Evolutionary conservation across 2,113 vertebrate genomes (phyloP).

Genomic region (Steatornis caripensis): DNA sequence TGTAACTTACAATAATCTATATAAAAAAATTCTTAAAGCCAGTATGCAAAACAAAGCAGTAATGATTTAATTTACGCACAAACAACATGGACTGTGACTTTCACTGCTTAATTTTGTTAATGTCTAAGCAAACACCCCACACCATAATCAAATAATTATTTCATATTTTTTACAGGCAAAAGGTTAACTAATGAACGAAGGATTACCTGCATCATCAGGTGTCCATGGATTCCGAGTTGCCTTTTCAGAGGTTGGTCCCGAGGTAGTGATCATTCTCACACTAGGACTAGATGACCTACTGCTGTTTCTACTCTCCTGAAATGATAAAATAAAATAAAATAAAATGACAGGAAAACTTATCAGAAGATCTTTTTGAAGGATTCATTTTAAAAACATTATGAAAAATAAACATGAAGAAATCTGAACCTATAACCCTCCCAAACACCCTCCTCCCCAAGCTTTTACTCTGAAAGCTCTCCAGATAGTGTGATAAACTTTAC

Average conservation of each 20-base stretch:
- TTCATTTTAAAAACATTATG: neutral
- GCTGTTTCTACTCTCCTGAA: constrained; percentile 90
- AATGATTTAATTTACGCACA: neutral
- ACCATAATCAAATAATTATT: neutral
- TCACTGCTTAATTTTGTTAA: neutral
- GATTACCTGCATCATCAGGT: constrained; percentile 87
- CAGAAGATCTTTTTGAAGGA: neutral
- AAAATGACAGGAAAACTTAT: neutral
- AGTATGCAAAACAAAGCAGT: neutral
- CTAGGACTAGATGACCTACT: constrained; percentile 97
- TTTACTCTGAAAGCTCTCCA: neutral
- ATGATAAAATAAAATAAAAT: neutral
- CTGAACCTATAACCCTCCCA: neutral
- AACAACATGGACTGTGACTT: neutral
- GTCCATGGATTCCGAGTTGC: constrained; percentile 82
- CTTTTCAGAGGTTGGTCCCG: constrained; percentile 87
- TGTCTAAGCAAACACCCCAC: neutral
- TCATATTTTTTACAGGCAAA: neutral
- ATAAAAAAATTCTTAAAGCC: neutral
- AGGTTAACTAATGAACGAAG: neutral
- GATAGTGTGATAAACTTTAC: neutral
- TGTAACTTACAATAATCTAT: neutral
- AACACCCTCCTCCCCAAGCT: neutral
- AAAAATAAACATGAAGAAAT: neutral
- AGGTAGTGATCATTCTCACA: constrained; percentile 92